Evolutionary conservation across 2,888 invertebrate species (phyloP).

Genomic region (Elegia similella): DNA sequence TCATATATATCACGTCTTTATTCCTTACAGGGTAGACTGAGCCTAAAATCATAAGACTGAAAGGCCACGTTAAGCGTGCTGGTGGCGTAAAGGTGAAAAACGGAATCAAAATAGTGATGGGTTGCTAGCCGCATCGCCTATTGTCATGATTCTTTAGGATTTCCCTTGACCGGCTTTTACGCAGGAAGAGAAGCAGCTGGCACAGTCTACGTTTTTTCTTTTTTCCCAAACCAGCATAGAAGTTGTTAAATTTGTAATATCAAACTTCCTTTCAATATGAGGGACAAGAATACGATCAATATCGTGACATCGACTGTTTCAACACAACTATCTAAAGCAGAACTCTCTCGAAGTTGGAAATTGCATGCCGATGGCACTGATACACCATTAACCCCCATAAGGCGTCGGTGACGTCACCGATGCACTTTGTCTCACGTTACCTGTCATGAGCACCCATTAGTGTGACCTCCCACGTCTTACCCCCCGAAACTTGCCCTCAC

Average conservation of each 20-base stretch:
- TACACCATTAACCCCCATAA: slow-evolving; percentile 50
- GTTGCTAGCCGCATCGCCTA: no score
- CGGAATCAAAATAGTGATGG: no score
- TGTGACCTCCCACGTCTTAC: slow-evolving; percentile 67
- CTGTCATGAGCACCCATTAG: slow-evolving; percentile 77
- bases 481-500: slow-evolving; percentile 62
- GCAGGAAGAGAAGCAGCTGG: no score
- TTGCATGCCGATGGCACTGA: slow-evolving; percentile 21
- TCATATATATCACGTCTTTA: no score
- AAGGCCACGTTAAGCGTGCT: no score
- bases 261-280: neutral
- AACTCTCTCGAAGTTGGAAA: slow-evolving; percentile 13
- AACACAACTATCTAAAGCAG: neutral
- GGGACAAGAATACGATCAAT: neutral
- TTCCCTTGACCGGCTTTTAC: no score
- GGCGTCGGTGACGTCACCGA: slow-evolving; percentile 43
- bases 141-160: no score
- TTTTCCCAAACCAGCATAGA: no score
- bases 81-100: no score
- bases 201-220: no score
- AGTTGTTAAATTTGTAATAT: neutral
- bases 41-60: no score
- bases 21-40: no score
- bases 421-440: slow-evolving; percentile 80
- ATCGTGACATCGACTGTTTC: neutral